Evolutionary conservation across 2,797 vertebrate genomes (phyloP), one percentile per base, ranked within the genome.

Genomic region (Galagoides demidoff): DNA sequence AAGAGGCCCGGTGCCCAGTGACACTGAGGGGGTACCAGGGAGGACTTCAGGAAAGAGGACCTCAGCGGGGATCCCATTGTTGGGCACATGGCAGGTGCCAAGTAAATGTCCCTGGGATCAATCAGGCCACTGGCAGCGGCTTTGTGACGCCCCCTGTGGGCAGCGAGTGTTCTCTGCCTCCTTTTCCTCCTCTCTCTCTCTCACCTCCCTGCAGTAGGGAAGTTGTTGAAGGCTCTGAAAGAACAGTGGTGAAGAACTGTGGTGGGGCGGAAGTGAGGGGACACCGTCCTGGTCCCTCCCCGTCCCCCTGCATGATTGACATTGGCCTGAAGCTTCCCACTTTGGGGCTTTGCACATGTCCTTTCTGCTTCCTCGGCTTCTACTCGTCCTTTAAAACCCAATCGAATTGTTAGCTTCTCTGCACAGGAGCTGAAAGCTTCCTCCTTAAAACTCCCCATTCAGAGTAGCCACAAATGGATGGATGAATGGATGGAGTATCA

Each of bases 61-160:
- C 5, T 7, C 1, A 11, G 63, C 0, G 2, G 57, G 66, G 61
- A 20, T 25, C 63, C 34, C 0, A 3, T 34, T 23, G 13, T 64
- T 73, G 39, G 76, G 59, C 7, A 0, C 34, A 0, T 9, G 34
- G 23, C 3, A 9, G 34, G 17, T 29, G 8, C 37, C 68, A 34
- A 6, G 16, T 31, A 19, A 17, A 1, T 0, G 6, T 43, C 59
- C 37, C 10, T 17, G 12, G 89, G 6, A 14, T 23, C 63, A 5
- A 14, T 1, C 0, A 5, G 84, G 7, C 49, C 34, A 11, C 73
- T 4, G 23, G 37, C 1, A n/a, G 57, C n/a, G 23, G 39, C 52
- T 64, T 4, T 5, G 27, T 6, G 2, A n/a, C 25, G 37, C 71
- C 52, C 5, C 70, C 0, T 12, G 1, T 8, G 64, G 64, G n/a